Conservation (phyloP, 2,113 vertebrate genomes). For the Kobus ellipsiprymnus region DNA sequence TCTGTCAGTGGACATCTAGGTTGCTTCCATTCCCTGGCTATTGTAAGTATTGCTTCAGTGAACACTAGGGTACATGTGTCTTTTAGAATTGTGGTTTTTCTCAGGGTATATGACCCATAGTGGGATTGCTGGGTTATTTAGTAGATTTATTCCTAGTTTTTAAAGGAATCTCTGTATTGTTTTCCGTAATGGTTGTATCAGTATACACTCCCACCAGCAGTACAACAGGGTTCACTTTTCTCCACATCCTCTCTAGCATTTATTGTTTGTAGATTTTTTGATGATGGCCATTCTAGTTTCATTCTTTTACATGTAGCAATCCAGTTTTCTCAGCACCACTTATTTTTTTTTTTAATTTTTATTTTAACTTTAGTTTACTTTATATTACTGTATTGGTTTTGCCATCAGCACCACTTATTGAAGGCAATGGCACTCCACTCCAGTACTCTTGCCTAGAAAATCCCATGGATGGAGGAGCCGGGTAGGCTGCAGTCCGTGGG, state of each 20-base stretch:
- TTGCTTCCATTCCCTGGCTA: background rate
- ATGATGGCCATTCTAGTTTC: background rate
- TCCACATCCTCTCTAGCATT: background rate
- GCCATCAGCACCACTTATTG: too few relatives aligned
- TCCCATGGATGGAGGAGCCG: too few relatives aligned
- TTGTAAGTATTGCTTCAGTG: background rate
- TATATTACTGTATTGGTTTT: too few relatives aligned
- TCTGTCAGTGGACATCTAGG: background rate
- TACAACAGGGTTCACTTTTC: background rate
- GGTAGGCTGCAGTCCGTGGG: too few relatives aligned
- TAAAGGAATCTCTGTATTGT: background rate
- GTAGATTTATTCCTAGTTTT: background rate
- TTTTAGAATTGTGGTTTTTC: background rate
- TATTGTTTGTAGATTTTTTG: background rate
- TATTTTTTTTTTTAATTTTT: too few relatives aligned
- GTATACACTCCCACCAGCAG: background rate
- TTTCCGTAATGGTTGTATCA: background rate
- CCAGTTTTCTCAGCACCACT: too few relatives aligned
- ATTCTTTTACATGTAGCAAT: too few relatives aligned
- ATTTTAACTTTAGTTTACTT: too few relatives aligned
- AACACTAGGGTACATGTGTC: background rate
- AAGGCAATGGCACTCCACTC: too few relatives aligned
- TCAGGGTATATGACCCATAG: background rate
- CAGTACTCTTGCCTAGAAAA: too few relatives aligned
- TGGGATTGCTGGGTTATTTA: background rate